Conservation (phyloP, 2,888 invertebrate genomes). For the Lottia gigantea region DNA sequence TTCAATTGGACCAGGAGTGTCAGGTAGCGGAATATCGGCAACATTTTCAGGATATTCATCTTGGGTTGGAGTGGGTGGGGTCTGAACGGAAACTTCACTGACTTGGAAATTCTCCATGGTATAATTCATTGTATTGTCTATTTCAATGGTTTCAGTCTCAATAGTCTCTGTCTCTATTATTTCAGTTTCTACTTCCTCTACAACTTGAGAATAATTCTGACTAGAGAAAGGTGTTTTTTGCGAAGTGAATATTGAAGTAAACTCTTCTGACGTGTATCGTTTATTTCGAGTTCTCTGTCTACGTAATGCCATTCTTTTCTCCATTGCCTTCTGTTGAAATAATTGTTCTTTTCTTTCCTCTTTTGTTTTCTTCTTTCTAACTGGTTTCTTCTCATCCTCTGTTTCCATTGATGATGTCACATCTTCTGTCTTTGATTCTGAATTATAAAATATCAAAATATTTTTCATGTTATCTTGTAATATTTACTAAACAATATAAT, state of each 20-base stretch:
- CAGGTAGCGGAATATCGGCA: constrained; percentile 29
- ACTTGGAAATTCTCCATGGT: constrained; percentile 17
- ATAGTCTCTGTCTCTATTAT: constrained; percentile 34
- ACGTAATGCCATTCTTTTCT: constrained; percentile 60
- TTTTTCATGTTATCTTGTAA: no score
- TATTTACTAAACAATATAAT: no score
- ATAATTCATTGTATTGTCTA: constrained; percentile 28
- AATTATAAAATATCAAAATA: background rate
- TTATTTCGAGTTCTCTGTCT: constrained; percentile 65
- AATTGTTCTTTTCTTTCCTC: constrained; percentile 62
- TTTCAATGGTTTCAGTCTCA: constrained; percentile 34
- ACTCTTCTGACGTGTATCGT: constrained; percentile 67
- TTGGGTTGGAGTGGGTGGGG: constrained; percentile 39
- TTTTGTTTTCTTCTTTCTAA: constrained; percentile 51
- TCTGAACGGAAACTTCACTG: constrained; percentile 9
- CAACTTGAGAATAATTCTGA: constrained; percentile 36
- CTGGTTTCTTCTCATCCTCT: constrained; percentile 1
- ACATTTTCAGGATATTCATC: constrained; percentile 31
- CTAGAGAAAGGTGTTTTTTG: constrained; percentile 42
- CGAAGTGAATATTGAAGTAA: constrained; percentile 64
- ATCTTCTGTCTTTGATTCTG: constrained; percentile 8
- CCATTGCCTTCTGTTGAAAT: constrained; percentile 62
- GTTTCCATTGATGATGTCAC: background rate
- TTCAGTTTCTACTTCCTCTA: constrained; percentile 36
- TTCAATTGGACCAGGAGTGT: constrained; percentile 19